phyloP scores from a whole-genome alignment of 2,888 invertebrate genomes.

The Eupithecia subumbrata region DNA sequence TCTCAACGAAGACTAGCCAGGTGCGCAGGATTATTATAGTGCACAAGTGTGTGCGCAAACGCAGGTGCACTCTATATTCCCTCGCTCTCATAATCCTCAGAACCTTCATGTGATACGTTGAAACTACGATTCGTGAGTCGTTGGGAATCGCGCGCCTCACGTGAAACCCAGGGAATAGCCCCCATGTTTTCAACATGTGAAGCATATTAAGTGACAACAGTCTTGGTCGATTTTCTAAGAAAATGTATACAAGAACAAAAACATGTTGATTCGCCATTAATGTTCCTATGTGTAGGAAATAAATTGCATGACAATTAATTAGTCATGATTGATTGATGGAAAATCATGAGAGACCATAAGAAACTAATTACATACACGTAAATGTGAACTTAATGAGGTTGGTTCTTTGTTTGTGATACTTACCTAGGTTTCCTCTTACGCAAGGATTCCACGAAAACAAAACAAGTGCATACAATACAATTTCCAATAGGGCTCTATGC shows the following conservation, averaged over 20 bases:
- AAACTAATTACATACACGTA: constrained; percentile 5
- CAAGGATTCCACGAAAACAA: not conserved
- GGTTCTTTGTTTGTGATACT: constrained; percentile 10
- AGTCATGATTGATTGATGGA: constrained; percentile 12
- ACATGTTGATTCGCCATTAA: not conserved
- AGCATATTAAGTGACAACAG: not conserved
- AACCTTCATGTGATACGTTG: not conserved
- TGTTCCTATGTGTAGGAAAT: not conserved
- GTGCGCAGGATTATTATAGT: too few species aligned
- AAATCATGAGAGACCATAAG: constrained; percentile 8
- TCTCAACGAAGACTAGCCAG: too few species aligned
- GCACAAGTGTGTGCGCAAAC: too few species aligned
- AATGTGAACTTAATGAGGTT: not conserved
- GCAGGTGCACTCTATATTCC: too few species aligned
- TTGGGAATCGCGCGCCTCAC: not conserved
- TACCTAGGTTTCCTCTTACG: not conserved
- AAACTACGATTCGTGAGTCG: not conserved
- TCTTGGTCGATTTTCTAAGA: not conserved
- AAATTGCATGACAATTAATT: not conserved
- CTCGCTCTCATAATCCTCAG: too few species aligned
- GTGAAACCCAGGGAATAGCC: not conserved
- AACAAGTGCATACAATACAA: not conserved
- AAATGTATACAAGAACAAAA: not conserved
- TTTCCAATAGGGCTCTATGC: too few species aligned
- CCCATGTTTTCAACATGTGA: not conserved